Conservation (phyloP, 2,888 invertebrate genomes). For the Meganola albula region DNA sequence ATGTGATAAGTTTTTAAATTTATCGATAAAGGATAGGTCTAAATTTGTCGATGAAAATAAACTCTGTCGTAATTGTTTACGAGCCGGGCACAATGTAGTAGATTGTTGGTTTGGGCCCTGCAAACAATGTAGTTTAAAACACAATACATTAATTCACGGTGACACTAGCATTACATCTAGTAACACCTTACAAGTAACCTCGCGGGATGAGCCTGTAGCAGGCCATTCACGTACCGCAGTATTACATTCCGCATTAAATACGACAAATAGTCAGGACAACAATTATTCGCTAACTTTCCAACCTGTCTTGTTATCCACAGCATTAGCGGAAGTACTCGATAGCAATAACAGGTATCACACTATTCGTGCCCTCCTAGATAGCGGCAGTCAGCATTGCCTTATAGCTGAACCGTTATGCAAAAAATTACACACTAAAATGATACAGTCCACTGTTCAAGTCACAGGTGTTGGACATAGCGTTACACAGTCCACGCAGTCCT, state of each 20-base stretch:
- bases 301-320: neutral
- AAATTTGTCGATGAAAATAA: neutral
- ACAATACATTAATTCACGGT: conserved; percentile 3
- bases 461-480: conserved; percentile 16
- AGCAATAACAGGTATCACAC: neutral
- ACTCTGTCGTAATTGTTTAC: conserved; percentile 9
- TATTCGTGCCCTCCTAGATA: neutral
- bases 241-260: neutral
- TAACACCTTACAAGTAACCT: neutral
- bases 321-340: neutral
- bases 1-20: neutral
- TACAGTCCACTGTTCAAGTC: conserved; percentile 24
- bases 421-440: conserved; percentile 11
- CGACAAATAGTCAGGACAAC: neutral
- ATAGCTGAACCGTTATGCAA: conserved; percentile 12
- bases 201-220: neutral
- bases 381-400: neutral
- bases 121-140: conserved; percentile 6
- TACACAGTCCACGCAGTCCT: conserved; percentile 12
- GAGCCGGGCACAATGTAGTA: neutral
- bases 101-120: conserved; percentile 7
- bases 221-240: neutral
- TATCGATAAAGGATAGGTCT: neutral
- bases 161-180: neutral
- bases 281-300: neutral